Percentiles rank a stretch among this genome's conserved stretches.
Evolutionary conservation across 2,888 invertebrate species (phyloP).

Genomic region (Boloria euphrosyne): DNA sequence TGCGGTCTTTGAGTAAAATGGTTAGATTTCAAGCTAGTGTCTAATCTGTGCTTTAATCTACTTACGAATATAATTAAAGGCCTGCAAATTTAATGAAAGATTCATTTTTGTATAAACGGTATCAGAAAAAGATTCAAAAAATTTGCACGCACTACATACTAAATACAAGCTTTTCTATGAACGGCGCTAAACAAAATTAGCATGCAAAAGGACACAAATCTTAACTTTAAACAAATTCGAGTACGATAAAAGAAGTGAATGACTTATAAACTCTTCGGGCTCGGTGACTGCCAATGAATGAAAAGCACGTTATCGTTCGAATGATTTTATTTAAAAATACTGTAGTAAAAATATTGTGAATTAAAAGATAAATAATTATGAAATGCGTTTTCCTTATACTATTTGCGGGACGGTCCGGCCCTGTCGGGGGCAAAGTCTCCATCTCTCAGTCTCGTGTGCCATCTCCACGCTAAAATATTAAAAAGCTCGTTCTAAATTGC

Average conservation of each 20-base stretch:
- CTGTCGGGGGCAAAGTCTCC: conserved; percentile 74
- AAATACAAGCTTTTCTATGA: conserved; percentile 15
- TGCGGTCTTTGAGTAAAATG: not conserved
- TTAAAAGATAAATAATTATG: conserved; percentile 49
- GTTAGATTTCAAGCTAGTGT: conserved; percentile 13
- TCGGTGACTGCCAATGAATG: conserved; percentile 67
- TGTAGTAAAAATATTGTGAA: conserved; percentile 62
- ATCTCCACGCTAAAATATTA: conserved; percentile 75
- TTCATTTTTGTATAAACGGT: not conserved
- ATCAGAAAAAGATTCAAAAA: not conserved
- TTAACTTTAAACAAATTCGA: conserved; percentile 38
- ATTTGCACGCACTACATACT: conserved; percentile 15
- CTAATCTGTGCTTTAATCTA: conserved; percentile 18
- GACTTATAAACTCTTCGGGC: conserved; percentile 49
- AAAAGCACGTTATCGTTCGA: conserved; percentile 71
- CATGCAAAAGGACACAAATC: conserved; percentile 75
- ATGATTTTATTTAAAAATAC: conserved; percentile 69
- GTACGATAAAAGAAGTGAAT: conserved; percentile 76
- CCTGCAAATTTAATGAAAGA: conserved; percentile 2
- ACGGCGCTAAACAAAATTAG: conserved; percentile 54
- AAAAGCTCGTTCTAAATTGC: conserved; percentile 46
- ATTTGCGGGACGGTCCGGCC: conserved; percentile 76
- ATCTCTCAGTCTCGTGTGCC: conserved; percentile 74
- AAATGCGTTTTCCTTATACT: conserved; percentile 69
- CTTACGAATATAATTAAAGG: conserved; percentile 1